Base-by-base conservation (phyloP, 2,888 invertebrate species). In the Agrypnus murinus region DNA sequence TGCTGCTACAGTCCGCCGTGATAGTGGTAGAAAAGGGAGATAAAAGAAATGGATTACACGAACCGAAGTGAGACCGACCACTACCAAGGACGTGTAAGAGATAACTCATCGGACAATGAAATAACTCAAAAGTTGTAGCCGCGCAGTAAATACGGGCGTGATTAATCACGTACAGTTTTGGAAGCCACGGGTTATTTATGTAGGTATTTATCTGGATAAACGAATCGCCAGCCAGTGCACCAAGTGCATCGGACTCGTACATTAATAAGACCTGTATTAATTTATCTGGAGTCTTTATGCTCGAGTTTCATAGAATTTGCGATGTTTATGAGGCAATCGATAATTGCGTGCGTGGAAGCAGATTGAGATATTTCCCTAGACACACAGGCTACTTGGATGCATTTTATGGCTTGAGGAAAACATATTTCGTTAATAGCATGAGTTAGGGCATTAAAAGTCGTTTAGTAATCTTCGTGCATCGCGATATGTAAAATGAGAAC, bases 401-500 rank as follows among this genome's bases (percentile, higher is more conserved):
- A 75, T 68, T 78, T 77, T 77, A 78, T 75, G 78, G 73, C 74
- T 72, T 55, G 64, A 73, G 75, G 72, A 72, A 75, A 73, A 71
- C 81, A 83, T 83, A 84, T 83, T 84, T 84, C 79, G 82, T 81
- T 81, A 82, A 83, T 84, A 83, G 83, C 84, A 83, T 82, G 84
- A 83, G 83, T 82, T 83, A 81, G 79, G 77, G 82, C 83, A 84
- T 84, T 84, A 83, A 84, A 83, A 82, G 82, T 83, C 83, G 82
- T 81, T 83, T 82, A 82, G 83, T 81, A 81, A 84, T 84, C 83
- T 82, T 83, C 85, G 84, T 84, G 83, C 84, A 84, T 84, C 84
- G 82, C 81, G 84, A 83, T 84, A 84, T 84, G 85, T 85, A 84
- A 84, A 85, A 83, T 82, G 83, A 80, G 82, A 83, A 81, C 84